Base-by-base conservation (phyloP, 2,797 vertebrate genomes). In the Clarias pachynema region DNA sequence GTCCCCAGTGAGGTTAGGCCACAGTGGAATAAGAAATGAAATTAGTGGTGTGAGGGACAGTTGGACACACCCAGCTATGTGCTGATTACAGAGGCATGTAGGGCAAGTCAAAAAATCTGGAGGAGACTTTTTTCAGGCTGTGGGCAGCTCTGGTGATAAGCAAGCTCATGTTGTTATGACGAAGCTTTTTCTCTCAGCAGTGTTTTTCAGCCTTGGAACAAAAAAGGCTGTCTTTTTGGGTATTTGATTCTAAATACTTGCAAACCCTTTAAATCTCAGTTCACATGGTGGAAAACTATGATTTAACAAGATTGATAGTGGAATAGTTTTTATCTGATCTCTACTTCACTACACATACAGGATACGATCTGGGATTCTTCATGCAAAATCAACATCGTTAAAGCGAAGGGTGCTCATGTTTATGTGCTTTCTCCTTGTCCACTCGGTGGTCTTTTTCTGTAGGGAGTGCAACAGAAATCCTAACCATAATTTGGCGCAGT, bases 51-150 rank as follows among this genome's bases (percentile, higher is more conserved):
- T 89, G 89, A 94, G 90, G 93, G 89, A 92, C 92, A 92, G 89
- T 91, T 82, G 74, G 95, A 93, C 95, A 95, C 95, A 94, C 94
- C 95, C 95, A 93, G 91, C 88, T 91, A 95, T 94, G 92, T 93
- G 87, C 94, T 95, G 95, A 96, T 96, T 95, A 95, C 94, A 95
- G 95, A 94, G 93, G 92, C 91, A 90, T 91, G 89, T 83, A 90
- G 89, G 89, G 85, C 79, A 90, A 88, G 88, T 90, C 79, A 20
- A 68, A 49, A 34, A 56, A 75, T 53, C 34, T 31, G 7, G 89
- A 92, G 90, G 89, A 92, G 86, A 82, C 86, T 90, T 88, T 80
- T 84, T 73, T 65, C 77, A 81, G 77, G 65, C 84, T 85, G 66
- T 60, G 81, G 77, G 73, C 37, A 65, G 78, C 75, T 79, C 49